Conservation (phyloP, 2,888 invertebrate species). For the Drosophila sordidapex region DNA sequence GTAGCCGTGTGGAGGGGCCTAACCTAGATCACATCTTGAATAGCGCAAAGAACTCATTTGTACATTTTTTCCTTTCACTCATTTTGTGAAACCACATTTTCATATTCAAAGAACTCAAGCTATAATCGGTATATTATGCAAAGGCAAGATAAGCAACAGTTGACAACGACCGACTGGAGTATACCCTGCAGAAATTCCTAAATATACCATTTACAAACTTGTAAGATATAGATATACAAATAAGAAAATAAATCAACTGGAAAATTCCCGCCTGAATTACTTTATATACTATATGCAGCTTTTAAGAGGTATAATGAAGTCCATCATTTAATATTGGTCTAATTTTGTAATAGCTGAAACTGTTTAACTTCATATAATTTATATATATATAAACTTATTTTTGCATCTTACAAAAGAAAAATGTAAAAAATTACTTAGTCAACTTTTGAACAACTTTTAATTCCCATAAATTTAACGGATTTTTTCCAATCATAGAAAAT, state of each 20-base stretch:
- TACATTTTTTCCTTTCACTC: slow-evolving; percentile 9
- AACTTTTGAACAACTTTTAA: neutral
- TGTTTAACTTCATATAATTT: neutral
- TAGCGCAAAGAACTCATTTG: slow-evolving; percentile 15
- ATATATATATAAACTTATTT: neutral
- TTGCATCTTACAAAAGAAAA: neutral
- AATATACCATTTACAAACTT: neutral
- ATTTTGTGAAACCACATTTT: slow-evolving; percentile 20
- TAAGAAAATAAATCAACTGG: neutral
- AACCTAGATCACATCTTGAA: slow-evolving; percentile 21
- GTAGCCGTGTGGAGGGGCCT: neutral
- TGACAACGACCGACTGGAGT: neutral
- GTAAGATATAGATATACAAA: too few relatives aligned
- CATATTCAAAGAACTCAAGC: neutral
- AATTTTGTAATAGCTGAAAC: neutral
- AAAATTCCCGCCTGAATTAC: neutral
- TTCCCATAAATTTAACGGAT: neutral
- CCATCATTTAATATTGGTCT: neutral
- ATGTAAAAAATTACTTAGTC: neutral
- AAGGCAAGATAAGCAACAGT: neutral
- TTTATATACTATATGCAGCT: neutral
- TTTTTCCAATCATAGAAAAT: neutral
- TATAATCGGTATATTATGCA: neutral
- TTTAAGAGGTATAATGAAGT: neutral
- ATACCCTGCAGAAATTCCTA: neutral